phyloP scores from a whole-genome alignment of 2,888 invertebrate species.

The Geotrupes spiniger region DNA sequence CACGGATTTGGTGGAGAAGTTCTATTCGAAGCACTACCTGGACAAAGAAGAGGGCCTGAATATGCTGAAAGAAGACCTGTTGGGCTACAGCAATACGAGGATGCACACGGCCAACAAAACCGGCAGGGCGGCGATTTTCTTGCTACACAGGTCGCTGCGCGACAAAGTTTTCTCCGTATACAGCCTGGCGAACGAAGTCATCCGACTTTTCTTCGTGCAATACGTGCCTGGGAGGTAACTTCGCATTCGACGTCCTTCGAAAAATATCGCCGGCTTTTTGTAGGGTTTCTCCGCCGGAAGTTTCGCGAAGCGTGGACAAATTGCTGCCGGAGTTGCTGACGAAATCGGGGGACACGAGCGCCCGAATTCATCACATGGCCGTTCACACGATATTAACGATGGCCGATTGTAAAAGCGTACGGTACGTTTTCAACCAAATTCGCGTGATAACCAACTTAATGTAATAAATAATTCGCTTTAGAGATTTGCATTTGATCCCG shows the following conservation, averaged over 20 bases:
- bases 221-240: constrained; percentile 75
- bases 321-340: constrained; percentile 78
- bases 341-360: constrained; percentile 85
- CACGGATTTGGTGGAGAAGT: constrained; percentile 83
- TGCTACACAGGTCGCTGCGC: constrained; percentile 75
- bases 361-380: constrained; percentile 81
- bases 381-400: constrained; percentile 84
- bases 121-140: constrained; percentile 74
- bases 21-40: constrained; percentile 85
- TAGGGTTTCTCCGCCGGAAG: constrained; percentile 80
- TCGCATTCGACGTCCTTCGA: too few relatives aligned
- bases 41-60: constrained; percentile 87
- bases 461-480: constrained; percentile 42
- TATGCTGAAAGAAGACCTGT: constrained; percentile 59
- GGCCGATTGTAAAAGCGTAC: constrained; percentile 77
- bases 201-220: constrained; percentile 75
- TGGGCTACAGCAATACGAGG: constrained; percentile 49
- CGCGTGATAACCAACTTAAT: neutral
- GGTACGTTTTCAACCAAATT: constrained; percentile 46
- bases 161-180: constrained; percentile 90
- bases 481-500: constrained; percentile 78
- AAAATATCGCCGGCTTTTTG: neutral
- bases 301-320: constrained; percentile 78
- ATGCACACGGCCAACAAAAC: constrained; percentile 71
- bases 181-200: constrained; percentile 78